These are phyloP conservation scores for Penaeus japonicus DNA, from an alignment of 1,140 invertebrate genomes.

Conservation along the genomic window DNA sequence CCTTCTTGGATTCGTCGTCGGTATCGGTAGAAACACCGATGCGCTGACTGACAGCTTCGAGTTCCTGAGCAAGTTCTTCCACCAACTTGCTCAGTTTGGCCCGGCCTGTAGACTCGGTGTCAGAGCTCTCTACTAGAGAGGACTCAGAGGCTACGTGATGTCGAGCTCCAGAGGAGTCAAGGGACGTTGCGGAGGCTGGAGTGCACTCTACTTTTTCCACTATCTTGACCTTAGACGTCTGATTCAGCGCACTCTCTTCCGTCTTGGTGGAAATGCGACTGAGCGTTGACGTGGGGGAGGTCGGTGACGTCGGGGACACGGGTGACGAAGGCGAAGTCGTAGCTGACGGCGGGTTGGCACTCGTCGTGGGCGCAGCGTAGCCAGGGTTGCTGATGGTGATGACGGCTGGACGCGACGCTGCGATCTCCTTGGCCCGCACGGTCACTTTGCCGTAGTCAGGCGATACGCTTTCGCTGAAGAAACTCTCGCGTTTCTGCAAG, in stretches of 20 bases:
- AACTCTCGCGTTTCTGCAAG: slow-evolving; percentile 28
- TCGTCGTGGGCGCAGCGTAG: slow-evolving; percentile 29
- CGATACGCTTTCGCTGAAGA: slow-evolving; percentile 13
- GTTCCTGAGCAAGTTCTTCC: slow-evolving; percentile 56
- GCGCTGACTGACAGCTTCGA: slow-evolving; percentile 51
- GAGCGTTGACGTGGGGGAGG: background rate
- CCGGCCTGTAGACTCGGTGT: slow-evolving; percentile 40
- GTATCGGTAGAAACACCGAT: background rate
- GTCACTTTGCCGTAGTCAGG: slow-evolving; percentile 50
- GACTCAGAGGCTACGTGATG: slow-evolving; percentile 23
- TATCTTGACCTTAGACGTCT: slow-evolving; percentile 19
- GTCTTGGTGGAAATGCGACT: background rate
- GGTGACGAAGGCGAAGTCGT: background rate
- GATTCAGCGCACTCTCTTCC: background rate
- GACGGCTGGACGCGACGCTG: slow-evolving; percentile 36
- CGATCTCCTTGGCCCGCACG: slow-evolving; percentile 49
- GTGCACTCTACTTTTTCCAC: slow-evolving; percentile 11
- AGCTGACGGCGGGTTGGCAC: background rate
- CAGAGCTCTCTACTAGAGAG: slow-evolving; percentile 33
- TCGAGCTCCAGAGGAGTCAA: slow-evolving; percentile 10
- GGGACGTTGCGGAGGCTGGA: background rate
- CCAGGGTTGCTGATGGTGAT: slow-evolving; percentile 55
- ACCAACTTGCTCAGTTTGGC: slow-evolving; percentile 45
- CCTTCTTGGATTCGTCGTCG: slow-evolving; percentile 51
- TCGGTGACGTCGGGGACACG: background rate